phyloP scores from a whole-genome alignment of 1,140 invertebrate genomes.

The Dryas iulia region DNA sequence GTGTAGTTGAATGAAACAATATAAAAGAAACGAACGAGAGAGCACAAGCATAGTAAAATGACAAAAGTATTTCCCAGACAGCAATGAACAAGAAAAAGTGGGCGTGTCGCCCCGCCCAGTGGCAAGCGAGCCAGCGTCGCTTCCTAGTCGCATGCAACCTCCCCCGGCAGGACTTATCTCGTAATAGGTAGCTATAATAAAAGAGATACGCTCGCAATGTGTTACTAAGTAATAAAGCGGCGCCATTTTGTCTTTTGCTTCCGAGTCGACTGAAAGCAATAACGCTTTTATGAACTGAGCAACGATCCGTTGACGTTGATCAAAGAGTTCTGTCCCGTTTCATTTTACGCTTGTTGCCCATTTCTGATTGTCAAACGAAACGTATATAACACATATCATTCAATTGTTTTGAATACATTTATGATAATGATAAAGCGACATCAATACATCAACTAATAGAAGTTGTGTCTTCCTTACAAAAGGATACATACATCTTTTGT shows the following conservation, averaged over 20 bases:
- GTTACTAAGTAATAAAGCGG: conserved; percentile 79
- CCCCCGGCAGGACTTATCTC: conserved; percentile 65
- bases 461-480: too few relatives aligned
- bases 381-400: conserved; percentile 54
- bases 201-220: conserved; percentile 71
- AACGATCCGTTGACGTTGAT: conserved; percentile 64
- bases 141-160: conserved; percentile 65
- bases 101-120: conserved; percentile 75
- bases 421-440: not conserved
- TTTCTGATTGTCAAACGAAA: conserved; percentile 66
- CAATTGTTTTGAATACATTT: conserved; percentile 37
- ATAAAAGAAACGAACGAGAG: conserved; percentile 11
- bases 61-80: conserved; percentile 52
- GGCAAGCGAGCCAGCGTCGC: conserved; percentile 32
- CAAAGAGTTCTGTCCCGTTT: conserved; percentile 67
- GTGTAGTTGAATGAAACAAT: not conserved
- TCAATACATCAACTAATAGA: not conserved
- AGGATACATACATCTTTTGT: too few relatives aligned
- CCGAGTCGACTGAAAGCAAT: conserved; percentile 63
- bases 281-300: conserved; percentile 71
- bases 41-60: conserved; percentile 30
- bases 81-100: conserved; percentile 63
- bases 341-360: conserved; percentile 69
- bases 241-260: conserved; percentile 76
- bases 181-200: conserved; percentile 74